A percentile compares a stretch with the other conserved stretches of the same genome.
These are phyloP conservation scores for Globicephala melas DNA, from an alignment of 2,113 vertebrate species.

Conservation along the genomic window DNA sequence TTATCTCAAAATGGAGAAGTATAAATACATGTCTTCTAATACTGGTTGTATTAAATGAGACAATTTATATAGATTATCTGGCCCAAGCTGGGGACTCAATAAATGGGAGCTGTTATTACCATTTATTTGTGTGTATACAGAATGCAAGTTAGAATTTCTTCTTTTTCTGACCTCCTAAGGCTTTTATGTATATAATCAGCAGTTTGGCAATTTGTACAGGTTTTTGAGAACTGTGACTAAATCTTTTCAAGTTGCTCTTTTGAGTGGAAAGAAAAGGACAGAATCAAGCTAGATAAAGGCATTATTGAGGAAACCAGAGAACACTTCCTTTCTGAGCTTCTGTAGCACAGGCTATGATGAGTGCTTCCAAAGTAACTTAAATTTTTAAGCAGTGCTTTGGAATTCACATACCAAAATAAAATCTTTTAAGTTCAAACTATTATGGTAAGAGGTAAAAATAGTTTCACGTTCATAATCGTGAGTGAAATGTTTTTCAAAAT, in stretches of 20 bases:
- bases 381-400: background rate
- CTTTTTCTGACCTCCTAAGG: background rate
- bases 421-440: background rate
- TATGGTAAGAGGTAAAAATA: background rate
- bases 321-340: background rate
- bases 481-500: background rate
- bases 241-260: background rate
- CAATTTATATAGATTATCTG: background rate
- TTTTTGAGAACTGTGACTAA: background rate
- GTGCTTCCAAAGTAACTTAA: background rate
- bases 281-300: background rate
- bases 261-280: background rate
- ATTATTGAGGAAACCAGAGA: background rate
- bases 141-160: background rate
- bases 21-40: background rate
- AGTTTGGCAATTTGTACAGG: background rate
- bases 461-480: background rate
- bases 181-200: background rate
- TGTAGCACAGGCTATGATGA: background rate
- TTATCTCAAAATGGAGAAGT: conserved; percentile 12
- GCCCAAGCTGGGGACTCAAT: background rate
- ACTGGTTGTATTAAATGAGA: background rate
- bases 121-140: background rate
- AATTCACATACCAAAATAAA: background rate
- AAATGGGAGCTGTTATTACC: background rate